phyloP scores from a whole-genome alignment of 2,113 vertebrate genomes.

The Merops nubicus region DNA sequence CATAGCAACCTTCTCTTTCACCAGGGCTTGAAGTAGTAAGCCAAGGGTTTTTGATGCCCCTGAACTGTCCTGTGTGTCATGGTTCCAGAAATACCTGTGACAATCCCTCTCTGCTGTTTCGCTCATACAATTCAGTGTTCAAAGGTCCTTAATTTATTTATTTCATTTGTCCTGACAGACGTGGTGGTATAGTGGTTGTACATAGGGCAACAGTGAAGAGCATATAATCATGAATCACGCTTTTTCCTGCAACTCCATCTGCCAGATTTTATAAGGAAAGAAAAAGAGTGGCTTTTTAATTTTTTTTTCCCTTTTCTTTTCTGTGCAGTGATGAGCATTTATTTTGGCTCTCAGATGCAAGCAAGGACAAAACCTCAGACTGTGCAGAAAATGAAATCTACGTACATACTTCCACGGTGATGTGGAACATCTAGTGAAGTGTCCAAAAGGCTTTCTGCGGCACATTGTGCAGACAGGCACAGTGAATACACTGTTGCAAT shows the following conservation, averaged over 20 bases:
- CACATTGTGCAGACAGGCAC: not conserved
- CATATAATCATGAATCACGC: not conserved
- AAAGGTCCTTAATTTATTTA: not conserved
- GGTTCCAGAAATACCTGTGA: not conserved
- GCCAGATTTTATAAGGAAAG: not conserved
- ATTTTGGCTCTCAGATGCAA: not conserved
- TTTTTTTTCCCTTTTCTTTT: not conserved
- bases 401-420: not conserved
- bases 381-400: not conserved
- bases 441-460: not conserved
- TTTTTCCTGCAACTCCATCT: not conserved
- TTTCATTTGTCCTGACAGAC: not conserved
- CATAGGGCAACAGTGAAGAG: not conserved
- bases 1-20: not conserved
- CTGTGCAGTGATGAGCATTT: not conserved
- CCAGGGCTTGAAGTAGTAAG: not conserved
- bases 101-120: not conserved
- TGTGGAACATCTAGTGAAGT: not conserved
- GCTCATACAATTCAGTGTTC: not conserved
- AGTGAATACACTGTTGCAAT: not conserved
- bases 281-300: not conserved
- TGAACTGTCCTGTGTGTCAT: not conserved
- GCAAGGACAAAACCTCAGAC: not conserved
- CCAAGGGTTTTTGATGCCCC: not conserved
- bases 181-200: not conserved